Base-by-base conservation (phyloP, 2,888 invertebrate genomes). In the Tridacna gigas region DNA sequence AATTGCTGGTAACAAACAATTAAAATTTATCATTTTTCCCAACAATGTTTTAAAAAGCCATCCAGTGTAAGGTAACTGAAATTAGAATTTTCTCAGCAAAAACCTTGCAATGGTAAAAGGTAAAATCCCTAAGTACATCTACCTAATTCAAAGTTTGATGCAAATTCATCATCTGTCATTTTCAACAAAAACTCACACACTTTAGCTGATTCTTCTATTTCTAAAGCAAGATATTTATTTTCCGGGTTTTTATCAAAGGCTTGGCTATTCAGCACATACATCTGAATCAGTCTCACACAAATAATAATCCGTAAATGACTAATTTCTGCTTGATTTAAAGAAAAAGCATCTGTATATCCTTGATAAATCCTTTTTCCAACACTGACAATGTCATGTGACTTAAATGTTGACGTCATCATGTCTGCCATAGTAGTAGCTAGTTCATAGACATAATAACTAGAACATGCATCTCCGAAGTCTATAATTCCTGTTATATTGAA, bases 381-480 rank as follows among this genome's bases (percentile, higher is more conserved):
- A 48, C 69, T n/a, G 15, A 84, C 26, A 20, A 78, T 76, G 47
- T 79, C 65, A 5, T 47, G 20, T 45, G 69, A 22, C 11, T 67
- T 37, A 63, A 67, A 81, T 13, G 76, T 56, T 25, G 77, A 77
- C 9, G 86, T 26, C 86, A 86, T 86, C 15, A 86, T 47, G 51
- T 86, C 86, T n/a, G 81, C 86, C 77, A 86, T 83, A 2, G 79
- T 60, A 3, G 65, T 71, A 9, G 81, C 83, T 4, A 86, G 77
- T 22, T 86, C 86, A 25, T 81, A 86, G 0, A 86, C 67, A 26
- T 80, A 83, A 51, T 74, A 77, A 48, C 83, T 79, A 18, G 47
- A 67, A 79, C 83, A 83, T 25, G 65, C 77, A 71, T 86, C 86
- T 37, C 80, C 79, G 67, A 81, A 86, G 66, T 82, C 84, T 22